Base-by-base conservation (phyloP, 1,140 invertebrate species). In the Tribolium castaneum region DNA sequence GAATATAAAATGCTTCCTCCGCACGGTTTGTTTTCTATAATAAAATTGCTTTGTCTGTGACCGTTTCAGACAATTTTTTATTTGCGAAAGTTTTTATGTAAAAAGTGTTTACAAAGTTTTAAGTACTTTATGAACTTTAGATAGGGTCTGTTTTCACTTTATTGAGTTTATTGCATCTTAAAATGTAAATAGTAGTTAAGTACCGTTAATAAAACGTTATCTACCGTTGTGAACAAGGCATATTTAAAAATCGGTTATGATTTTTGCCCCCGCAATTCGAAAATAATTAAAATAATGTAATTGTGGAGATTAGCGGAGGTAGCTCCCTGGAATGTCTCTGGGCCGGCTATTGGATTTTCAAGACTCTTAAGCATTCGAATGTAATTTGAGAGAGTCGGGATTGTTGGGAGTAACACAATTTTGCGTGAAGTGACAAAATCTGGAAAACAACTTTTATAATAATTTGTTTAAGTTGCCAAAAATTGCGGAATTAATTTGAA, bases 381-480 rank as follows among this genome's bases (percentile, higher is more conserved):
- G 59, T 66, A 66, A 66, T 66, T 66, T 34, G 7, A 66, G 19
- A 66, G 59, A 66, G 59, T 35, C 12, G 25, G 2, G 30, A 66
- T 66, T 66, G 59, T 66, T 66, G 1, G 59, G 59, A 66, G 25
- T n/a, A 13, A 66, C 25, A 35, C 30, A 66, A 66, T 39, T 66
- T 66, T 30, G 30, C 12, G 59, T 14, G 30, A 14, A 66, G 45
- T 14, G 30, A 66, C 59, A 66, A 45, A 66, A 66, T 66, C 59
- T 25, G 12, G 30, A 66, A 39, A 34, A 66, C 9, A 66, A 66
- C 25, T 66, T 66, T 34, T 66, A 34, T 35, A 66, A 66, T 66
- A 66, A 66, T 35, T 35, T 66, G 59, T 66, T 66, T 66, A 66
- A 66, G 54, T 59, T 59, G 54, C 54, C 59, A 66, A 66, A 66